Percentiles rank a stretch among this genome's conserved stretches.
Evolutionary conservation across 2,113 vertebrate species (phyloP).

Genomic region (Semnornis frantzii): DNA sequence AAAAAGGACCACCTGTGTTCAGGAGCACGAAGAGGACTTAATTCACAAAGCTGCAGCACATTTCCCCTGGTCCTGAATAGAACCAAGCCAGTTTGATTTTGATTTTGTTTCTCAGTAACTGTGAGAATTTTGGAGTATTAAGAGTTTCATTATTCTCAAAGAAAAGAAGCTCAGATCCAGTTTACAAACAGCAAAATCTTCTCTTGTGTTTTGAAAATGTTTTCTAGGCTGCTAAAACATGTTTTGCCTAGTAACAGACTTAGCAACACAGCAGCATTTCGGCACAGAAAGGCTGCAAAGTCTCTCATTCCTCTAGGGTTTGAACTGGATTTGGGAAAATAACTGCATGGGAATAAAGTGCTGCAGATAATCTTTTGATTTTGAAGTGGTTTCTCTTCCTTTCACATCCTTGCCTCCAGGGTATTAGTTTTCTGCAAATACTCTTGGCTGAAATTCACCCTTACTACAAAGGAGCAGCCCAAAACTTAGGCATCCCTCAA

Average conservation of each 20-base stretch:
- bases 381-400: not conserved
- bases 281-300: not conserved
- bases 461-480: not conserved
- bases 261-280: slow-evolving; percentile 30
- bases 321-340: slow-evolving; percentile 18
- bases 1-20: not conserved
- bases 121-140: not conserved
- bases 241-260: slow-evolving; percentile 63
- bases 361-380: not conserved
- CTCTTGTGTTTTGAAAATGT: slow-evolving; percentile 26
- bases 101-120: not conserved
- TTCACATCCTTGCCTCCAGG: not conserved
- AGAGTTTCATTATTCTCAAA: not conserved
- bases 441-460: not conserved
- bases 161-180: not conserved
- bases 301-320: not conserved
- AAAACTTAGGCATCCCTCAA: fast-evolving
- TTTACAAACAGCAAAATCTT: slow-evolving; percentile 23
- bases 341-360: not conserved
- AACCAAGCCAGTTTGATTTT: not conserved
- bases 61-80: not conserved
- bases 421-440: not conserved
- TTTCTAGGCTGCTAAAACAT: slow-evolving; percentile 37
- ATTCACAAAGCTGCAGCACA: not conserved
- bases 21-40: not conserved